Conservation (phyloP, 2,113 vertebrate species). For the Anoplopoma fimbria region DNA sequence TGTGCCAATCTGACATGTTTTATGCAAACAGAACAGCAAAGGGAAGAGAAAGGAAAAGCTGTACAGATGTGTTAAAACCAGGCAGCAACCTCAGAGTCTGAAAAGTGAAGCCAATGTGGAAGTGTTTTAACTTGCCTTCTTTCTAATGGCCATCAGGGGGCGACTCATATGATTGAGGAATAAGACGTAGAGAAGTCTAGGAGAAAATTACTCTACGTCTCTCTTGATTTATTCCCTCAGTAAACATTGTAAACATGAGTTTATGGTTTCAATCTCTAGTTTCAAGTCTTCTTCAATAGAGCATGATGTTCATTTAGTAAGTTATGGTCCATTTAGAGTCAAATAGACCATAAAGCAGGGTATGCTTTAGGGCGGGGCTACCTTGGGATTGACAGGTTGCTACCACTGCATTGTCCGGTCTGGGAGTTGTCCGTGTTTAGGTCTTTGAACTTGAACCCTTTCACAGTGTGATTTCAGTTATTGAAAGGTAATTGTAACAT, state of each 20-base stretch:
- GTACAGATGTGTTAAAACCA: background rate
- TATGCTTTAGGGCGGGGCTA: no score
- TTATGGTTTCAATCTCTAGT: background rate
- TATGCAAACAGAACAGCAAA: background rate
- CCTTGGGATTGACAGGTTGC: no score
- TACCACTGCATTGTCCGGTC: no score
- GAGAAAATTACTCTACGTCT: background rate
- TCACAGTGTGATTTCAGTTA: background rate
- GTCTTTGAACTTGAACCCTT: background rate
- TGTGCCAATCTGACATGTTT: background rate
- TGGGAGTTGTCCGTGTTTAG: background rate
- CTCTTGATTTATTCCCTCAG: no score
- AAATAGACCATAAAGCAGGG: no score
- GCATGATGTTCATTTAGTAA: no score
- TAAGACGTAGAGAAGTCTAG: background rate
- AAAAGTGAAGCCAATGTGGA: background rate
- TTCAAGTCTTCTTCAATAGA: background rate
- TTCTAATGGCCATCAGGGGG: background rate
- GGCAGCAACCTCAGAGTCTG: background rate
- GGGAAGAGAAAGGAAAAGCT: background rate
- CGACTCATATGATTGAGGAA: background rate
- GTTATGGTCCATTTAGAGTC: background rate
- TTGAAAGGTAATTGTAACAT: background rate
- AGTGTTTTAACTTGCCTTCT: background rate
- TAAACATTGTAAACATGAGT: no score